phyloP scores from a whole-genome alignment of 2,888 invertebrate species.

The Eretmocerus hayati region DNA sequence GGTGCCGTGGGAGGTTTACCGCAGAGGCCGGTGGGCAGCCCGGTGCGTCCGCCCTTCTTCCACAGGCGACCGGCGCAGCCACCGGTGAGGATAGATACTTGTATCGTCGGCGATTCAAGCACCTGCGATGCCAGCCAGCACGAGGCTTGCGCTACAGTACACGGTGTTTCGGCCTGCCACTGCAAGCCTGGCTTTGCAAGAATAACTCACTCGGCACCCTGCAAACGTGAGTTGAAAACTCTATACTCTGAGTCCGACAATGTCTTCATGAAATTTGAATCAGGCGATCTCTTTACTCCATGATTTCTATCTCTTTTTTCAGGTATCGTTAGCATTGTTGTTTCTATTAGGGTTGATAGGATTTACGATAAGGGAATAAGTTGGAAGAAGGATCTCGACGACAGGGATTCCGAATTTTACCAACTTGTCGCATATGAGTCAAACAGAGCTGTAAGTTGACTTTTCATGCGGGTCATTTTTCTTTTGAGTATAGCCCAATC shows the following conservation, averaged over 20 bases:
- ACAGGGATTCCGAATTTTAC: conserved; percentile 72
- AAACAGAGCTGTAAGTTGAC: conserved; percentile 69
- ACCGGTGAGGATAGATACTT: conserved; percentile 80
- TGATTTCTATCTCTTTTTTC: conserved; percentile 4
- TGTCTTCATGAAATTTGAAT: neutral
- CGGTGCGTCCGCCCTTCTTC: conserved; percentile 51
- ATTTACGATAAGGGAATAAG: conserved; percentile 71
- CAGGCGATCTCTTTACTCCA: neutral
- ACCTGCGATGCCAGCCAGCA: conserved; percentile 84
- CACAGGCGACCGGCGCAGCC: conserved; percentile 62
- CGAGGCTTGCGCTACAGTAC: conserved; percentile 75
- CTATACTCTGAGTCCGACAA: no score
- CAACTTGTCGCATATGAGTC: conserved; percentile 80
- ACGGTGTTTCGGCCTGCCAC: conserved; percentile 79
- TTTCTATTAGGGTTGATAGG: conserved; percentile 75
- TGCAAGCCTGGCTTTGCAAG: conserved; percentile 64
- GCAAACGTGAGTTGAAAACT: conserved; percentile 39
- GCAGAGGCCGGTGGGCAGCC: conserved; percentile 39
- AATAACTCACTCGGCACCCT: conserved; percentile 39
- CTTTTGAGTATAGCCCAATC: no score
- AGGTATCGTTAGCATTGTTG: conserved; percentile 67
- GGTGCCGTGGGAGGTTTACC: no score
- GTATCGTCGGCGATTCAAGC: conserved; percentile 86
- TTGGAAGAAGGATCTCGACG: conserved; percentile 69
- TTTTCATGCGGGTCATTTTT: neutral